Percentiles rank a stretch among this genome's conserved stretches.
Conservation (phyloP, 2,888 invertebrate genomes). For the Drosophila vallismaia region DNA sequence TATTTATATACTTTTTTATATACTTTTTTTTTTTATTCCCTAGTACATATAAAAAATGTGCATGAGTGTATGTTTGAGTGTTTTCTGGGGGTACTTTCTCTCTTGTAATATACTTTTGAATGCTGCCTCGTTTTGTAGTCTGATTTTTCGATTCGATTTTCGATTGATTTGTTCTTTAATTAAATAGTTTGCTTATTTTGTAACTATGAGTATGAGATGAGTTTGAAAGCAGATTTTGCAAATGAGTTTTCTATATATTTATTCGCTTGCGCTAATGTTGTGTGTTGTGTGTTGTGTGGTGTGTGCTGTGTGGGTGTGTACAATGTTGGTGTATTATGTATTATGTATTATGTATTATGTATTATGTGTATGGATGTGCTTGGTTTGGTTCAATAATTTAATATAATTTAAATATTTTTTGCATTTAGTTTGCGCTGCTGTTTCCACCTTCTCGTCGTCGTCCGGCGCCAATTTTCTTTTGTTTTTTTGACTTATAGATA, state of each 20-base stretch:
- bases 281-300: conserved; percentile 40
- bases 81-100: conserved; percentile 10
- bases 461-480: conserved; percentile 21
- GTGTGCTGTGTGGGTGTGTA: conserved; percentile 34
- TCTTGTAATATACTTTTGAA: conserved; percentile 35
- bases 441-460: background rate
- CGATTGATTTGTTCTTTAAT: conserved; percentile 27
- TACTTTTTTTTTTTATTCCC: conserved; percentile 22
- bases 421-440: conserved; percentile 26
- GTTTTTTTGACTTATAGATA: conserved; percentile 32
- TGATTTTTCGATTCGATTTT: conserved; percentile 34
- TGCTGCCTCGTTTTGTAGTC: conserved; percentile 56
- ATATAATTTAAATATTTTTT: conserved; percentile 45
- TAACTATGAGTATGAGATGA: conserved; percentile 76
- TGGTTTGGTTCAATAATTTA: conserved; percentile 75
- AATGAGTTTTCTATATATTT: conserved; percentile 57
- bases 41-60: conserved; percentile 49
- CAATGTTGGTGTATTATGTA: conserved; percentile 33
- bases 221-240: conserved; percentile 77
- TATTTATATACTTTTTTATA: conserved; percentile 24
- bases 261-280: conserved; percentile 43
- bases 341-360: too few species aligned
- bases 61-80: conserved; percentile 34
- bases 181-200: conserved; percentile 59
- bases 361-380: conserved; percentile 61